A percentile compares a stretch with the other conserved stretches of the same genome.
These are phyloP conservation scores for Branchinecta sandiegonensis DNA, from an alignment of 2,888 invertebrate species.

Conservation along the genomic window DNA sequence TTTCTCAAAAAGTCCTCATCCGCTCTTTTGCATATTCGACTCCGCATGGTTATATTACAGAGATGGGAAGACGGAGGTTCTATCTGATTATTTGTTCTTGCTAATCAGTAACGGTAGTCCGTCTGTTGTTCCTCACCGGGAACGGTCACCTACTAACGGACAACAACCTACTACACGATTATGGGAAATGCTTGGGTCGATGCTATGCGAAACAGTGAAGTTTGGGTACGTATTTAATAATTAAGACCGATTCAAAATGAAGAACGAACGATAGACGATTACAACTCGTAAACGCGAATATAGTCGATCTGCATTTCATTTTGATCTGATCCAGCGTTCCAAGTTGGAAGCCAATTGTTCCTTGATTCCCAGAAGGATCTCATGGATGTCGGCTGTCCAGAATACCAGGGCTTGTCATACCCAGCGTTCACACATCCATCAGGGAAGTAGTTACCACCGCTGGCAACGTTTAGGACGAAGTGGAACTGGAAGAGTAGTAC, in stretches of 20 bases:
- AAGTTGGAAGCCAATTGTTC: constrained; percentile 21
- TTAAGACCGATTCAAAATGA: neutral
- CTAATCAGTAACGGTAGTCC: too few relatives aligned
- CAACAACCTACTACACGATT: too few relatives aligned
- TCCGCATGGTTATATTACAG: too few relatives aligned
- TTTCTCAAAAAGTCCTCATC: too few relatives aligned
- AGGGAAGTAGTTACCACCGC: constrained; percentile 34
- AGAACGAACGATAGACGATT: neutral
- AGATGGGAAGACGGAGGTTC: too few relatives aligned
- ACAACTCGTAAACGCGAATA: constrained; percentile 20
- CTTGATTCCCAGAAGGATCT: constrained; percentile 21
- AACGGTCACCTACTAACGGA: too few relatives aligned
- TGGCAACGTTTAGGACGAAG: constrained; percentile 36
- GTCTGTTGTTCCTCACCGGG: too few relatives aligned
- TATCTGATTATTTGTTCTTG: too few relatives aligned
- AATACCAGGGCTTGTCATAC: constrained; percentile 28
- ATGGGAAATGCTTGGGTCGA: too few relatives aligned
- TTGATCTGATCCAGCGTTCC: constrained; percentile 20
- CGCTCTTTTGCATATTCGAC: too few relatives aligned
- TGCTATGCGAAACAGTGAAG: too few relatives aligned
- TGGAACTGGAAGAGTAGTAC: constrained; percentile 31
- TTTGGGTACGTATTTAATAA: too few relatives aligned
- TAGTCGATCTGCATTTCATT: constrained; percentile 23
- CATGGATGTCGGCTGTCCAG: constrained; percentile 21
- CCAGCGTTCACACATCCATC: constrained; percentile 27